Conservation (phyloP, 2,797 vertebrate species). For the Hypotaenidia okinawae region DNA sequence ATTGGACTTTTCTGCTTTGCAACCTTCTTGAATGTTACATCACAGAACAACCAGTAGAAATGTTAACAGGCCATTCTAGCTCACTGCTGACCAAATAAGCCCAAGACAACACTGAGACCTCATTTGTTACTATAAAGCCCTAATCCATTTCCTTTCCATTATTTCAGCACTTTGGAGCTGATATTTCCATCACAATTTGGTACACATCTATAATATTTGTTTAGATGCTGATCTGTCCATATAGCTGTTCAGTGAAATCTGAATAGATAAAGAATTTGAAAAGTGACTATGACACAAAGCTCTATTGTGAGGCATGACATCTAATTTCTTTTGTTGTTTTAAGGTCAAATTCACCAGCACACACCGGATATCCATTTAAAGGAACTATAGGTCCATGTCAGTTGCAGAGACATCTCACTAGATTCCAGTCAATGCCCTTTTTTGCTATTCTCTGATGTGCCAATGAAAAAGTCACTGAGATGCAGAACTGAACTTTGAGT, state of each 20-base stretch:
- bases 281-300: neutral
- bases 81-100: neutral
- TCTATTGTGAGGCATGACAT: rapidly evolving
- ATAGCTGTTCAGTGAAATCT: neutral
- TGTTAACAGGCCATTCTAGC: neutral
- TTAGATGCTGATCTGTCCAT: neutral
- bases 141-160: neutral
- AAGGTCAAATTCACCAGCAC: neutral
- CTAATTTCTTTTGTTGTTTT: neutral
- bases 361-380: neutral
- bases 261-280: neutral
- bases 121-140: neutral
- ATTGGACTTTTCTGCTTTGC: neutral
- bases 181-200: neutral
- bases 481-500: neutral
- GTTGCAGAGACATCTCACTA: neutral
- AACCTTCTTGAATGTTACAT: neutral
- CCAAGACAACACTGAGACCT: neutral
- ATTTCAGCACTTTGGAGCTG: neutral
- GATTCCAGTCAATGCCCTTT: neutral
- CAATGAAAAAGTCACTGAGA: neutral
- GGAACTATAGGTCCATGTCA: neutral
- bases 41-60: neutral
- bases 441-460: neutral
- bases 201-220: neutral